Percentiles rank a stretch among this genome's conserved stretches.
phyloP scores from a whole-genome alignment of 2,888 invertebrate species.

The Drosophila acutilabella region DNA sequence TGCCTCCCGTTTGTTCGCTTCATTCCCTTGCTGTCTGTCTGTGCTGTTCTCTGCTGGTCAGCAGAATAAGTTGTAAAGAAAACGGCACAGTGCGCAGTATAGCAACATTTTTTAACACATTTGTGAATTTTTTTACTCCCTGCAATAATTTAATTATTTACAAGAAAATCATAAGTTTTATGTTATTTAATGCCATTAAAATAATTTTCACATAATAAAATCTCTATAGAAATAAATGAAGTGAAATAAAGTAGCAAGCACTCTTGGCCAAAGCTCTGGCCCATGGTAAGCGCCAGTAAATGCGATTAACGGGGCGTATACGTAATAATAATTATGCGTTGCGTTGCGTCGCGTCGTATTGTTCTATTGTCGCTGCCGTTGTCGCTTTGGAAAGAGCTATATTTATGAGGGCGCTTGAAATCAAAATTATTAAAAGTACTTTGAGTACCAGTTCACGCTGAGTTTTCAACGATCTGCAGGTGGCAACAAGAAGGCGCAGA shows the following conservation, averaged over 20 bases:
- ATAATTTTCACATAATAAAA: too few relatives aligned
- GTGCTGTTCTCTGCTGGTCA: conserved; percentile 29
- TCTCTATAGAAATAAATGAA: too few relatives aligned
- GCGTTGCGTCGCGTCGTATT: conserved; percentile 31
- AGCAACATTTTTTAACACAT: neutral
- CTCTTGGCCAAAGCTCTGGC: neutral
- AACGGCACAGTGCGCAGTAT: conserved; percentile 18
- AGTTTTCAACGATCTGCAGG: neutral
- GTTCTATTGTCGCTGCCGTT: conserved; percentile 6
- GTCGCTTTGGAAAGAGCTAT: conserved; percentile 37
- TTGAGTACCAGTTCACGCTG: neutral
- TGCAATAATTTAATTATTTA: too few relatives aligned
- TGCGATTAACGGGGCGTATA: conserved; percentile 59
- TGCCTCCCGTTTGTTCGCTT: neutral
- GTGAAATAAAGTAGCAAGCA: too few relatives aligned
- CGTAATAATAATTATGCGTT: conserved; percentile 73
- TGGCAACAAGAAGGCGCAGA: neutral
- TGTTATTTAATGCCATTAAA: too few relatives aligned
- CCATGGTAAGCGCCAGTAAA: conserved; percentile 26
- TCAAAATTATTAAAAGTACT: conserved; percentile 14
- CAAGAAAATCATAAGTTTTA: too few relatives aligned
- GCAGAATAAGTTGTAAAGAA: neutral
- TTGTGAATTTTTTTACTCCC: too few relatives aligned
- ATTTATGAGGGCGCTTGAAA: conserved; percentile 64
- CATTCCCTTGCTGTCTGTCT: conserved; percentile 1